These are phyloP conservation scores for Pachycephala philippinensis DNA, from an alignment of 2,113 vertebrate species.

Conservation along the genomic window DNA sequence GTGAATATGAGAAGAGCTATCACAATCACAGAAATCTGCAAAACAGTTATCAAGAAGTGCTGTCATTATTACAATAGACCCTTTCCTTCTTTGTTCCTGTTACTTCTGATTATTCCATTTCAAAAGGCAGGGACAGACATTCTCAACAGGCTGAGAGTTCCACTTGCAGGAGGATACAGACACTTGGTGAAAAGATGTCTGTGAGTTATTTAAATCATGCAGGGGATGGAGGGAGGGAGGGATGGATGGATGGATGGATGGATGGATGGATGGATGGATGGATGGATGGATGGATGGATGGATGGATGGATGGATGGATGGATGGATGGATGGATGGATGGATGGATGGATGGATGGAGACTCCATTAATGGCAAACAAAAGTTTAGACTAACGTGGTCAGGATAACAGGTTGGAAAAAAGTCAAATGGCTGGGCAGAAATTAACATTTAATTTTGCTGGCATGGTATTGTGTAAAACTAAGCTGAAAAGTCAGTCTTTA, in stretches of 20 bases:
- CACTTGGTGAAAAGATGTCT: neutral
- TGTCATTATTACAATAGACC: neutral
- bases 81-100: neutral
- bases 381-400: neutral
- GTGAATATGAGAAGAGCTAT: neutral
- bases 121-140: neutral
- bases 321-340: neutral
- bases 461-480: neutral
- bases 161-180: neutral
- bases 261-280: neutral
- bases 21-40: neutral
- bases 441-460: neutral
- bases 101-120: neutral
- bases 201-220: neutral
- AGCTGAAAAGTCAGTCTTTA: neutral
- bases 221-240: neutral
- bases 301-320: neutral
- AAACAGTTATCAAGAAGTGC: neutral
- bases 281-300: neutral
- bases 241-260: neutral
- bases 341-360: neutral
- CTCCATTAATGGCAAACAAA: neutral
- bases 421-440: neutral
- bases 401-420: neutral
- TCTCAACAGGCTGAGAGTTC: neutral